Base-by-base conservation (phyloP, 2,797 vertebrate species). In the Peromyscus nudipes region DNA sequence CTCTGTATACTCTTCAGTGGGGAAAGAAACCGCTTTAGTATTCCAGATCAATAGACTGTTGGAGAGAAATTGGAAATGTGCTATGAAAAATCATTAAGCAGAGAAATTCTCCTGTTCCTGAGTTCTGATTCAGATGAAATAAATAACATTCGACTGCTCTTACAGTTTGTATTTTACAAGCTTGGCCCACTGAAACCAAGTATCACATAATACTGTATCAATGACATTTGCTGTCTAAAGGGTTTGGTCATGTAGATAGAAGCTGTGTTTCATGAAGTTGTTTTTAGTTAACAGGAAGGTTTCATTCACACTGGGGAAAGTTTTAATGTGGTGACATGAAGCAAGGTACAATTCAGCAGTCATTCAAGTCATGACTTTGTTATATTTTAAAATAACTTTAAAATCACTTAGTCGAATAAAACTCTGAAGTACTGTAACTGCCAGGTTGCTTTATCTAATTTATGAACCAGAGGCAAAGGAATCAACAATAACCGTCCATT, bases 391-490 rank as follows among this genome's bases (percentile, higher is more conserved):
- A 97, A 98, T 98, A 89, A 95, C 97, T 98, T 97, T 98, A 96
- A 97, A 98, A 98, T 97, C 97, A 98, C 97, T 98, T 98, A 98
- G 85, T 98, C 27, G 19, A 97, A 96, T 97, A 97, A 98, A 97
- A 98, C 96, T 98, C 96, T 82, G 19, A 96, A 97, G 87, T 97
- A 96, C 94, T 97, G 77, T 97, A 98, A 96, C 97, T 98, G 98
- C 97, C 98, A 98, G 96, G 93, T 98, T 96, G 96, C 96, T 98
- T 98, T 97, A 98, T 98, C 96, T 98, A 98, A 98, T 98, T 98
- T 98, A 98, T 98, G 97, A 97, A 97, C 97, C 96, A 95, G 94
- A 98, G 95, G 95, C 96, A 97, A 98, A 96, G 96, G 96, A 98
- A 98, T 98, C 98, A 98, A 97, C 98, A 98, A 97, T 97, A 98